Base-by-base conservation (phyloP, 2,797 vertebrate genomes). In the Oreonectes daqikongensis region DNA sequence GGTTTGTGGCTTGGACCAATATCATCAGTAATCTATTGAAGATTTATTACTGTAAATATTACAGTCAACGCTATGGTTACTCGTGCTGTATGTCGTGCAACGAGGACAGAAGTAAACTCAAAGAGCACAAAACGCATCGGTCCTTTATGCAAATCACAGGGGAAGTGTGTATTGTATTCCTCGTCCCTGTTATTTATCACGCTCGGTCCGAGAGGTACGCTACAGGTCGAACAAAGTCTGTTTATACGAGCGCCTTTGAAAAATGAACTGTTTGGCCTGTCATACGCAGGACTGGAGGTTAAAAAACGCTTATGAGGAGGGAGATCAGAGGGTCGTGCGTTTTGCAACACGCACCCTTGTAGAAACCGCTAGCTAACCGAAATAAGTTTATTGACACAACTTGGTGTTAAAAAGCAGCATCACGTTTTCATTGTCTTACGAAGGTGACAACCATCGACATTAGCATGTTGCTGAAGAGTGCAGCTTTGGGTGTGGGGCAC, bases 101-200 rank as follows among this genome's bases (percentile, higher is more conserved):
- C 10, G 10, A 40, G 15, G 28, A 52, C 42, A 52, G 64, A 64
- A 77, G 4, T 24, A 22, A 59, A 60, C 18, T 70, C 60, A 67
- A 30, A 66, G 59, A 59, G 74, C 52, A 73, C 64, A 69, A 81
- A 71, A 60, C 50, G n/a, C 61, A 11, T 40, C 35, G 7, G 24
- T 24, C 42, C 44, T 70, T 30, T 60, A 22, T 55, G 69, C 78
- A 81, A 86, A 87, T 81, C 80, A 72, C 73, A 84, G 60, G 38
- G 69, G 77, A 79, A 81, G 77, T 75, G 70, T 48, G 81, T 78
- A 59, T 79, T 74, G 48, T 44, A 52, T 57, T 65, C 44, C 65
- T 52, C 44, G 18, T 72, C 57, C 17, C 2, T 42, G 46, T 71
- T 65, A 57, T 48, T 72, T 76, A 55, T 53, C 64, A 30, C 30